Evolutionary conservation across 2,113 vertebrate genomes (phyloP), one percentile per base, ranked within the genome.

Genomic region (Bettongia penicillata): DNA sequence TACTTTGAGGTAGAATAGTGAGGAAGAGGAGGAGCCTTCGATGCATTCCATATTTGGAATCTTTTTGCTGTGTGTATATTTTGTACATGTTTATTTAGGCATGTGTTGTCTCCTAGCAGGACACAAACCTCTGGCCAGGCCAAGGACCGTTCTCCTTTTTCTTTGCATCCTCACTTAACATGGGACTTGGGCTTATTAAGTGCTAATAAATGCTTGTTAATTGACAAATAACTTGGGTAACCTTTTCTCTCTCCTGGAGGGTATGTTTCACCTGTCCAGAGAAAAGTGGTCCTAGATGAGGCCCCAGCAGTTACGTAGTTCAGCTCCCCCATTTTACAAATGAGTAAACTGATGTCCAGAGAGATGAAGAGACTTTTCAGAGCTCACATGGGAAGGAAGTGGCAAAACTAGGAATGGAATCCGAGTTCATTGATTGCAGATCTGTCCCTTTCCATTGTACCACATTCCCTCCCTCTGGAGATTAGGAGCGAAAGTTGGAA

Each of bases 281-380:
- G 68, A 84, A 19, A 84, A 43, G n/a, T 84, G 68, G 68, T 43
- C 68, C 43, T 23, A 84, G 68, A 84, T 84, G 19, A 19, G 68
- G 19, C 68, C 2, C 37, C 19, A 3, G n/a, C 8, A 23, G 6
- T 43, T 84, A 23, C 23, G 19, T 84, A 22, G 68, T 43, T 84
- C 19, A 84, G 19, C 19, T 43, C 90, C 55, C 53, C 68, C 48
- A 0, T 90, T 92, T 55, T 89, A 51, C 52, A 51, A 47, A 31
- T 51, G 31, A 91, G 43, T n/a, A 94, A 95, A 95, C 84, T 52
- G 91, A 95, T 55, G 23, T 37, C 22, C 53, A 51, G 50, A 55
- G 91, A 90, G 3, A 37, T 16, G 23, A 9, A 57, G 51, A 3
- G 89, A 53, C 92, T 96, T 93, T 94, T 24, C 19, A 10, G n/a